Conservation (phyloP, 2,888 invertebrate genomes). For the Nymphalis polychloros region DNA sequence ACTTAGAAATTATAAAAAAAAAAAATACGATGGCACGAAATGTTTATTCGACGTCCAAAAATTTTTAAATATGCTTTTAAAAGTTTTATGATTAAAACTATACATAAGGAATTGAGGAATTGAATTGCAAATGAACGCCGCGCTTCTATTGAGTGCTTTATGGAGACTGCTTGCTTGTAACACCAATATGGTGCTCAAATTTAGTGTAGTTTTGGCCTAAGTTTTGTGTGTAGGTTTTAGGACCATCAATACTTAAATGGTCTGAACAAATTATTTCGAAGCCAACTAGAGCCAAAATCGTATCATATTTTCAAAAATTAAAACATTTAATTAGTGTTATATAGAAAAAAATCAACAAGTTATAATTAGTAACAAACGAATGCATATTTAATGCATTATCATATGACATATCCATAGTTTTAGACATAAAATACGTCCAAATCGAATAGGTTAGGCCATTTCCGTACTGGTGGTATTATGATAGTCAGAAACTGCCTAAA, state of each 20-base stretch:
- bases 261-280: not conserved
- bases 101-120: constrained; percentile 36
- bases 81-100: constrained; percentile 18
- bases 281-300: no score
- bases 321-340: no score
- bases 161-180: constrained; percentile 41
- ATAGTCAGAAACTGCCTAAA: constrained; percentile 29
- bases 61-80: not conserved
- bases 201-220: constrained; percentile 18
- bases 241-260: constrained; percentile 14
- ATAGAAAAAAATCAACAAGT: no score
- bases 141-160: constrained; percentile 34
- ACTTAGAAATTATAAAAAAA: constrained; percentile 18
- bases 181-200: constrained; percentile 36
- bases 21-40: not conserved
- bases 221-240: constrained; percentile 13
- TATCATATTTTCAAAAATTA: no score
- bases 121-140: constrained; percentile 32
- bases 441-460: constrained; percentile 10
- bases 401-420: constrained; percentile 17
- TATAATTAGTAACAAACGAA: no score
- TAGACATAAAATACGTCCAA: constrained; percentile 12
- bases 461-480: constrained; percentile 14
- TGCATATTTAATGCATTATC: no score
- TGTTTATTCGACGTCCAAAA: constrained; percentile 6